Base-by-base conservation (phyloP, 2,888 invertebrate species). In the Acanthosepion lycidas region DNA sequence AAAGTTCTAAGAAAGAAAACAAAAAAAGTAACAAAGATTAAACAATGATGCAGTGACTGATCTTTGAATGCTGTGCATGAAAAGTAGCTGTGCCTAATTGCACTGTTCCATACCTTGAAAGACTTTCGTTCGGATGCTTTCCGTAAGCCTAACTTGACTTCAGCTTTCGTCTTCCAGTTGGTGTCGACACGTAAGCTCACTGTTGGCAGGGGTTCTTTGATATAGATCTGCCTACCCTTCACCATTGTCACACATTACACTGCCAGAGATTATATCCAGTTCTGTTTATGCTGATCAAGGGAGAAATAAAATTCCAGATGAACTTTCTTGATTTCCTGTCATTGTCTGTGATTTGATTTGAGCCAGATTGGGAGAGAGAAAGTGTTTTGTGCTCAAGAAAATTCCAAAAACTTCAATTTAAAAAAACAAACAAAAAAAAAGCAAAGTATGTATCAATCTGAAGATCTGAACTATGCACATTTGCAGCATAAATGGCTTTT, bases 21-120 rank as follows among this genome's bases (percentile, higher is more conserved):
- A 33, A 78, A 78, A 78, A 15, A 78, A 26, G 33, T 23, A 78
- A 78, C n/a, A 78, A n/a, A 4, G 12, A 78, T n/a, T 64, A 8
- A 42, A 26, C 9, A 23, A 78, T 12, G 33, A 78, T n/a, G n/a
- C 78, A n/a, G 78, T 78, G 78, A n/a, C 78, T n/a, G 12, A 18
- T 78, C 33, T 78, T 78, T 33, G n/a, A 33, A 78, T 78, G 78
- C 78, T 33, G n/a, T 78, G 78, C 78, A 78, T 78, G 78, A n/a
- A 78, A 33, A 78, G 78, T n/a, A 78, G n/a, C 12, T 18, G 33
- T 78, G n/a, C 33, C 78, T 78, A 78, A n/a, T 78, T 78, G 92
- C 51, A 33, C 92, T 49, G 92, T 92, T 92, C 92, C 92, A 92
- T 92, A 92, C 92, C 92, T 92, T 51, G 23, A 92, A 92, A 92